phyloP scores from a whole-genome alignment of 1,140 invertebrate genomes.

The Anagrus nilaparvatae region DNA sequence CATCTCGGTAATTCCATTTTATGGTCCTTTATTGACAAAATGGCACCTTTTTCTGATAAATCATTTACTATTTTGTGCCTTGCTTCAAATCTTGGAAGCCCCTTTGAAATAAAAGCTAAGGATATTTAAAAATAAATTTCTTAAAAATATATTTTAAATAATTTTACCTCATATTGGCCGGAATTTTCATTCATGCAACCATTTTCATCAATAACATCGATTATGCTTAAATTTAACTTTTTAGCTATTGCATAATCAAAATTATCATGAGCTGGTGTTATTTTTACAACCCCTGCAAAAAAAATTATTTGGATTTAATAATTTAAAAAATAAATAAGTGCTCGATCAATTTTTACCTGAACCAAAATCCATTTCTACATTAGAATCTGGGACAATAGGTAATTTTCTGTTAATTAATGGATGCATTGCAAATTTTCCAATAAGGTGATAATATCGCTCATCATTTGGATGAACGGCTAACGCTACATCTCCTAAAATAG shows the following conservation, averaged over 20 bases:
- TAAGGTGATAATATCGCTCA: constrained; percentile 52
- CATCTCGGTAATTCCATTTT: constrained; percentile 81
- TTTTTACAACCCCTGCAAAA: constrained; percentile 80
- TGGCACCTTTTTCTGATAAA: constrained; percentile 54
- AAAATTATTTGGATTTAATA: too few species aligned
- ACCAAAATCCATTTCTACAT: constrained; percentile 82
- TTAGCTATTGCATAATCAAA: constrained; percentile 78
- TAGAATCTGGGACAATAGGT: constrained; percentile 77
- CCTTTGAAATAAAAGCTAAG: constrained; percentile 34
- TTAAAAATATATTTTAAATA: constrained; percentile 8
- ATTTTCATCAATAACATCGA: constrained; percentile 70
- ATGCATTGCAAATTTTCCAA: constrained; percentile 62
- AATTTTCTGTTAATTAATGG: constrained; percentile 66
- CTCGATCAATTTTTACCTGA: constrained; percentile 53
- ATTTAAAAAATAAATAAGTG: neutral
- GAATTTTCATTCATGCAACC: constrained; percentile 59
- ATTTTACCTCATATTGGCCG: constrained; percentile 45
- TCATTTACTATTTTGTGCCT: constrained; percentile 56
- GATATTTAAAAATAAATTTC: constrained; percentile 1
- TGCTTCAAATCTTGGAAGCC: constrained; percentile 73
- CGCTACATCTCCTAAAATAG: constrained; percentile 91
- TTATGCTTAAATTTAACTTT: constrained; percentile 61
- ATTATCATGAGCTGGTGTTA: constrained; percentile 91
- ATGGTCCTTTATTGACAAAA: constrained; percentile 61
- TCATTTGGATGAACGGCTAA: constrained; percentile 90